Evolutionary conservation across 2,888 invertebrate genomes (phyloP), one percentile per base, ranked within the genome.

Genomic region (Nezara viridula): DNA sequence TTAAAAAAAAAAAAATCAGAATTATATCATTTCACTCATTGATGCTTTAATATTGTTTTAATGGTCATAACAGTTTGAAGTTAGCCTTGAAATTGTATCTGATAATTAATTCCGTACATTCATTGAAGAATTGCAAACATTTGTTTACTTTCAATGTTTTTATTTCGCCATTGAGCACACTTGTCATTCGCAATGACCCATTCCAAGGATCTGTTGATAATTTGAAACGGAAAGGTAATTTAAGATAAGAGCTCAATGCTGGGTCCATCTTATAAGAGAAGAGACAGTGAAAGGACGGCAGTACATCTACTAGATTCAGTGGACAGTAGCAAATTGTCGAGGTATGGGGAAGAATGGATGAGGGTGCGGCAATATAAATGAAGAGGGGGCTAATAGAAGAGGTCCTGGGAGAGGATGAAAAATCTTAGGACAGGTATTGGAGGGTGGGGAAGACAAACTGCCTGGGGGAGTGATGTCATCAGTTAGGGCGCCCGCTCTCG

Each of bases 301-400:
- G 44, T 44, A 44, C 81, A 81, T 81, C 44, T 47, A 81, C 44
- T 81, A 44, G 40, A 81, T 81, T n/a, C 44, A 81, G 40, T n/a
- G 81, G 81, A 81, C 81, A 81, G 81, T 44, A 81, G 81, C 81
- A 81, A 81, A 81, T 81, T 81, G 81, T 81, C 44, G 44, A n/a
- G 47, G 81, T 81, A 81, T 81, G 81, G 81, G 16, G n/a, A n/a
- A 40, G 81, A 47, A 81, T 81, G 81, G 81, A 81, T 47, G 81
- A 77, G 44, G 81, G 81, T n/a, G 81, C 24, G 44, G 81, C 44
- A 47, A 81, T 81, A 81, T 81, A 81, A 81, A 81, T 81, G 81
- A 81, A 81, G 81, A 81, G 44, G 44, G 77, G 81, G 81, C 81
- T 81, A 81, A 81, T 81, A 81, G 81, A 81, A 81, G 81, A 81